Evolutionary conservation across 2,888 invertebrate genomes (phyloP), one percentile per base, ranked within the genome.

Genomic region (Euplexia lucipara): DNA sequence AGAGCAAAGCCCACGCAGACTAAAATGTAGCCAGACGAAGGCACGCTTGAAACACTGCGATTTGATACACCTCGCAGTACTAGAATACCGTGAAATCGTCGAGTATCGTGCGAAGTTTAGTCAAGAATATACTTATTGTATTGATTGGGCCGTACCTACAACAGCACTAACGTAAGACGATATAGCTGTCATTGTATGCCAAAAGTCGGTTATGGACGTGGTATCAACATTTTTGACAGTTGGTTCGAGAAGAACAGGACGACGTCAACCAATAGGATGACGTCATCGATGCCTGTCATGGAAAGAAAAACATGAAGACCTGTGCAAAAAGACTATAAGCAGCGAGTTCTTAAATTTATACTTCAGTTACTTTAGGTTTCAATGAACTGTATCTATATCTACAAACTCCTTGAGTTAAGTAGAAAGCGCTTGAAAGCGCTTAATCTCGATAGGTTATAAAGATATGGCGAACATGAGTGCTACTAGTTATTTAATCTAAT

Each of bases 1-100:
- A 92, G 88, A 84, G 82, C 82, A 76, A 74, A 63, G 61, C 60
- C 78, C 54, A 66, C 51, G 59, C 69, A 69, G 57, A 62, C 26
- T 74, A 59, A 74, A 79, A 65, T 76, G 59, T 67, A 70, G 48
- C 54, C 58, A 67, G 69, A 54, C 66, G 54, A 62, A 62, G 52
- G 72, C 56, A 35, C 34, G 12, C 51, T 67, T 70, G 68, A 65
- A 75, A 75, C 42, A 65, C 54, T 32, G 42, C 58, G 53, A 74
- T 78, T 75, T 69, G 66, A 73, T 76, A 69, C 63, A 63, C 76
- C 51, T 61, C 35, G 54, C 60, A 34, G 32, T 66, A 66, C 48
- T 66, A 59, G 51, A 26, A 45, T 56, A 48, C 72, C 62, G 51
- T 71, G 77, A 71, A 71, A 71, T 76, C 39, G 39, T 54, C 64